phyloP scores from a whole-genome alignment of 2,797 vertebrate genomes.

The Gallinago stenura region DNA sequence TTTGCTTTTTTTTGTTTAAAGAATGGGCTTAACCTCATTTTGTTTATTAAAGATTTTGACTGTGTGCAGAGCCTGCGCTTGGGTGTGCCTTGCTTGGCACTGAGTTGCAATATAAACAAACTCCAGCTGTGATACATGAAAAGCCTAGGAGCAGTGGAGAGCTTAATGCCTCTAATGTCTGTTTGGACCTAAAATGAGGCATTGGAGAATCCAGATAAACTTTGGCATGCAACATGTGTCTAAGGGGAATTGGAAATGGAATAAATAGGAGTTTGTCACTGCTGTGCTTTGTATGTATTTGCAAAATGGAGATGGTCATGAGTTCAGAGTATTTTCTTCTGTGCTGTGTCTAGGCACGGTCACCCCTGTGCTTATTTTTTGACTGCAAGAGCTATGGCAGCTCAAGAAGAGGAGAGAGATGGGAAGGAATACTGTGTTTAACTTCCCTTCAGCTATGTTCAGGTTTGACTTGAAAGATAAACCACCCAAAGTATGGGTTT shows the following conservation, averaged over 20 bases:
- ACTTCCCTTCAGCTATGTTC: neutral
- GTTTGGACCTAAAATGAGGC: constrained; percentile 31
- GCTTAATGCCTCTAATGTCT: neutral
- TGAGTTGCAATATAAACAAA: neutral
- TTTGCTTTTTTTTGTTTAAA: neutral
- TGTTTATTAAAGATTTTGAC: constrained; percentile 34
- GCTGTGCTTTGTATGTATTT: neutral
- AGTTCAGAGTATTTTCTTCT: neutral
- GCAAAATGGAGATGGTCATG: neutral
- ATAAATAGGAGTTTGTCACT: neutral
- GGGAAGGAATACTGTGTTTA: neutral
- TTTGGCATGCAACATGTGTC: neutral
- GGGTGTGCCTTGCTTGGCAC: constrained; percentile 48
- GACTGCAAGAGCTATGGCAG: neutral
- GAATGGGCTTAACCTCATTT: neutral
- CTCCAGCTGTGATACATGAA: constrained; percentile 41
- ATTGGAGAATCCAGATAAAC: constrained; percentile 5
- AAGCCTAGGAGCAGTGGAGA: constrained; percentile 5
- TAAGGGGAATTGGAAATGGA: neutral
- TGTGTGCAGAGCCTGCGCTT: neutral
- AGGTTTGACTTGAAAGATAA: neutral
- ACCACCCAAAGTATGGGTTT: neutral
- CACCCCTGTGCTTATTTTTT: neutral
- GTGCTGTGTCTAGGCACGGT: neutral
- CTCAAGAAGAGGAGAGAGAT: neutral